Evolutionary conservation across 2,113 vertebrate genomes (phyloP).

Genomic region (Urocolius indicus): DNA sequence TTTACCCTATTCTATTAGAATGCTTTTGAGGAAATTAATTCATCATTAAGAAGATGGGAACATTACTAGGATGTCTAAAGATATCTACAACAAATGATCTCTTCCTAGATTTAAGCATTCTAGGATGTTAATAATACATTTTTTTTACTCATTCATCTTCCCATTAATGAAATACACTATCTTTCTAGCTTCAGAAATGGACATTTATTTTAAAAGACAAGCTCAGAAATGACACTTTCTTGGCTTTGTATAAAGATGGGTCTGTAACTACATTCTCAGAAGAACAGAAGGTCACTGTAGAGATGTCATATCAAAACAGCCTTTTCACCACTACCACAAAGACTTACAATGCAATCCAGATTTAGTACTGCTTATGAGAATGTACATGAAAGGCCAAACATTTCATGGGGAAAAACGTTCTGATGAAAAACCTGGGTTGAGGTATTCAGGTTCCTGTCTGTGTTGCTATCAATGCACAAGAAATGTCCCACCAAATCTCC

Average conservation of each 20-base stretch:
- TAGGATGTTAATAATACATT: slow-evolving; percentile 43
- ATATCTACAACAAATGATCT: slow-evolving; percentile 45
- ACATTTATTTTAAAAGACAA: slow-evolving; percentile 48
- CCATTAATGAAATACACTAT: slow-evolving; percentile 49
- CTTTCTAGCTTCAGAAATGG: slow-evolving; percentile 20
- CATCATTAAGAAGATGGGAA: slow-evolving; percentile 29
- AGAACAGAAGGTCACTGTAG: slow-evolving; percentile 41
- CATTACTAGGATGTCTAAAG: slow-evolving; percentile 46
- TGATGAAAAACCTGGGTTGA: background rate
- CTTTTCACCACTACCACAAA: slow-evolving; percentile 48
- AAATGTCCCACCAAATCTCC: background rate
- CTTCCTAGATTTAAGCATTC: slow-evolving; percentile 47
- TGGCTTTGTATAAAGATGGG: slow-evolving; percentile 11
- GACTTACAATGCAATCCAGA: slow-evolving; percentile 1
- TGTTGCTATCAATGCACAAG: background rate
- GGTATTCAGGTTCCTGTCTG: background rate
- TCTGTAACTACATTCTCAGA: slow-evolving; percentile 57
- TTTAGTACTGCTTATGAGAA: slow-evolving; percentile 35
- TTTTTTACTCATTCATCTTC: slow-evolving; percentile 67
- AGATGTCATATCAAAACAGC: slow-evolving; percentile 35
- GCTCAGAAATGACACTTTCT: slow-evolving; percentile 6
- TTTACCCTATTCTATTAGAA: background rate
- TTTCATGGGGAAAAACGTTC: background rate
- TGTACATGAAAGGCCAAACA: background rate
- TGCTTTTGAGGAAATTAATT: slow-evolving; percentile 36